These are phyloP conservation scores for Dromaius novaehollandiae DNA, from an alignment of 2,113 vertebrate genomes.

Conservation along the genomic window DNA sequence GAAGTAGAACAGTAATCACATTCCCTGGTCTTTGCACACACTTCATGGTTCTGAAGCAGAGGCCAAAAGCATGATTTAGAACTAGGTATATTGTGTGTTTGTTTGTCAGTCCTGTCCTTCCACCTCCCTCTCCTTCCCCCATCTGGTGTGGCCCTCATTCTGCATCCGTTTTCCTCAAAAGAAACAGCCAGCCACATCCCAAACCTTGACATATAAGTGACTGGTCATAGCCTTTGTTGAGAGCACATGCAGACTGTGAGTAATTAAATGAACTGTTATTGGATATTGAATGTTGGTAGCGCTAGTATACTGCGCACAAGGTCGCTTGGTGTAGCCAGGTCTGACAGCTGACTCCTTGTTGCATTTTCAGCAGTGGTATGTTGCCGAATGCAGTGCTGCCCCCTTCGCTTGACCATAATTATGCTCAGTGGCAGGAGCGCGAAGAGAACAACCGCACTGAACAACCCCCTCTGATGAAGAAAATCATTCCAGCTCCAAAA, in stretches of 20 bases:
- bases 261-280: not conserved
- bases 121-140: not conserved
- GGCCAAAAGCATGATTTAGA: not conserved
- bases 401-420: slow-evolving; percentile 97
- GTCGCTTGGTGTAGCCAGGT: not conserved
- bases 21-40: not conserved
- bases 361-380: slow-evolving; percentile 88
- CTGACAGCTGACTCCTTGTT: slow-evolving; percentile 30
- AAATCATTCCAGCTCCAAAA: slow-evolving; percentile 95
- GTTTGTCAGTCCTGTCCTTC: not conserved
- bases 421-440: slow-evolving; percentile 98
- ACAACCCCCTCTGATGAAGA: slow-evolving; percentile 94
- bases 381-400: slow-evolving; percentile 97
- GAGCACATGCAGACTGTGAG: not conserved
- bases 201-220: not conserved
- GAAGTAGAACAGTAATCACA: not conserved
- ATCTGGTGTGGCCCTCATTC: not conserved
- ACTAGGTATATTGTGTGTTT: not conserved
- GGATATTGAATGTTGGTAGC: rapidly evolving
- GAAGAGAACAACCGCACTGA: slow-evolving; percentile 88
- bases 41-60: not conserved
- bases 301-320: not conserved
- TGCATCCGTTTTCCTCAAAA: not conserved
- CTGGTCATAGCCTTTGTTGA: rapidly evolving
- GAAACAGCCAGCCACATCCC: not conserved